Evolutionary conservation across 2,797 vertebrate genomes (phyloP).

Genomic region (Girardinus metallicus): DNA sequence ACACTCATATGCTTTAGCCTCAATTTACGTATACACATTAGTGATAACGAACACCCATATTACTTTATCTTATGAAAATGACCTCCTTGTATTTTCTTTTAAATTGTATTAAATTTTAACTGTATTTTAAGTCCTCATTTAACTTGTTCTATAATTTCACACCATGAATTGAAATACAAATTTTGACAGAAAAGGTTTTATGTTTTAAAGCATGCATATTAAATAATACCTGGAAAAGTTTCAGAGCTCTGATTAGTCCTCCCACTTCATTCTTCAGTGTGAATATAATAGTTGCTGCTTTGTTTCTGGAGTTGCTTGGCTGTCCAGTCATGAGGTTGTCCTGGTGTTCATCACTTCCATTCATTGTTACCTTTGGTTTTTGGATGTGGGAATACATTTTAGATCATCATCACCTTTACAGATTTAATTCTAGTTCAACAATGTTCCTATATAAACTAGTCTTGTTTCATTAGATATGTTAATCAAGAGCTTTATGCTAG

Average conservation of each 20-base stretch:
- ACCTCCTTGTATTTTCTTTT: too few species aligned
- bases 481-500: neutral
- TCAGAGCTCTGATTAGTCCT: slow-evolving; percentile 17
- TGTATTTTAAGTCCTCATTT: too few species aligned
- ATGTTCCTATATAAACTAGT: neutral
- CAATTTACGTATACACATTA: too few species aligned
- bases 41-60: too few species aligned
- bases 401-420: neutral
- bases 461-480: neutral
- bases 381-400: neutral
- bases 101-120: too few species aligned
- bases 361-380: slow-evolving; percentile 3
- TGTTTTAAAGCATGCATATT: neutral
- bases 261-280: slow-evolving; percentile 29
- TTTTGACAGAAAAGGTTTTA: neutral
- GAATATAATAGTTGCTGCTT: slow-evolving; percentile 21
- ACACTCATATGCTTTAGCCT: too few species aligned
- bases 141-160: too few species aligned
- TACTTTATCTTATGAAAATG: too few species aligned
- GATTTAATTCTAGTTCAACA: neutral
- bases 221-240: slow-evolving; percentile 29
- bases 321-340: neutral
- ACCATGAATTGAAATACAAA: too few species aligned
- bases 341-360: neutral
- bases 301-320: slow-evolving; percentile 3